These are phyloP conservation scores for Lerista edwardsae DNA, from an alignment of 2,797 vertebrate genomes.

Conservation along the genomic window DNA sequence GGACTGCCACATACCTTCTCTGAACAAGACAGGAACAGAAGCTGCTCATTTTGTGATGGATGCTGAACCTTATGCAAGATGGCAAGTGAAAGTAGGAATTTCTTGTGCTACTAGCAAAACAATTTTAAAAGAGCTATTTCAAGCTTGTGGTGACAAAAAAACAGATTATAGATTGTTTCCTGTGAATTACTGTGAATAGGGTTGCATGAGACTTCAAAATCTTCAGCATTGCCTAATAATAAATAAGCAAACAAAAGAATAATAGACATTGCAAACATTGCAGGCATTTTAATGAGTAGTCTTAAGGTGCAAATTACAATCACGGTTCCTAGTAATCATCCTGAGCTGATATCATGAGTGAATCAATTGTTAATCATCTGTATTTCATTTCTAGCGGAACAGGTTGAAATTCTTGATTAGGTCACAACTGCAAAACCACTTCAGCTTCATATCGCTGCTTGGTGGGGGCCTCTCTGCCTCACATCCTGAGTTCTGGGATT, in stretches of 20 bases:
- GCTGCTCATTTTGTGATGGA: constrained; percentile 77
- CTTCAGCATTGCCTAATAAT: neutral
- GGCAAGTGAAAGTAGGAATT: constrained; percentile 85
- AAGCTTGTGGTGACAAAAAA: constrained; percentile 54
- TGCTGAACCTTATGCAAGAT: constrained; percentile 80
- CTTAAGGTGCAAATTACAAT: constrained; percentile 48
- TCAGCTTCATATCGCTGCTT: neutral
- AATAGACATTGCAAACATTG: constrained; percentile 14
- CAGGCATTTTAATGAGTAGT: constrained; percentile 30
- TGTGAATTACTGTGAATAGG: constrained; percentile 40
- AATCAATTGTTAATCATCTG: constrained; percentile 57
- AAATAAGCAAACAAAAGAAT: constrained; percentile 3
- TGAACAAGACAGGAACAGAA: constrained; percentile 71
- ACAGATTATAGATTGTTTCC: constrained; percentile 42
- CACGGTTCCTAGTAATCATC: constrained; percentile 50
- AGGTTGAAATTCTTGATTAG: constrained; percentile 36
- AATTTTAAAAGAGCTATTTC: constrained; percentile 32
- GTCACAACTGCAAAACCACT: neutral
- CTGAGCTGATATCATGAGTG: constrained; percentile 35
- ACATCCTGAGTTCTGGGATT: neutral
- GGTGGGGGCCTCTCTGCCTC: fast-evolving
- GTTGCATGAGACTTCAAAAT: constrained; percentile 25
- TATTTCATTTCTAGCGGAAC: constrained; percentile 38
- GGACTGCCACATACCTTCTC: constrained; percentile 79
- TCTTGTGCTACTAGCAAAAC: constrained; percentile 51